Evolutionary conservation across 2,888 invertebrate species (phyloP).

Genomic region (Limnephilus lunatus): DNA sequence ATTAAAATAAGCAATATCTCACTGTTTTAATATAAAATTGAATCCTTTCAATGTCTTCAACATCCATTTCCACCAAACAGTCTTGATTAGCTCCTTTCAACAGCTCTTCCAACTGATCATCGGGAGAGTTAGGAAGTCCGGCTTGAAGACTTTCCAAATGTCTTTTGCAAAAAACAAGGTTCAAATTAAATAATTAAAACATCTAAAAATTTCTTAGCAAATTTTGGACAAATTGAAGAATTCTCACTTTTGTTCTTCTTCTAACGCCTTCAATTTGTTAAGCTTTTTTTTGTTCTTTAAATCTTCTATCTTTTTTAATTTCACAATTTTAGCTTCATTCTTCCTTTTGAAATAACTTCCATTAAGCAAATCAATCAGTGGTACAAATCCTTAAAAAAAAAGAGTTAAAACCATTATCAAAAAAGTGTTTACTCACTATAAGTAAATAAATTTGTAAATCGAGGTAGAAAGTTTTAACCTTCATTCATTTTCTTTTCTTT

Average conservation of each 20-base stretch:
- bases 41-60: conserved; percentile 77
- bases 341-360: conserved; percentile 75
- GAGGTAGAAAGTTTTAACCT: conserved; percentile 26
- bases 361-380: conserved; percentile 77
- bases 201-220: neutral
- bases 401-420: conserved; percentile 34
- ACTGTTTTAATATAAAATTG: conserved; percentile 78
- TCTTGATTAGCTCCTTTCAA: conserved; percentile 75
- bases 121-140: conserved; percentile 80
- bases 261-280: conserved; percentile 67
- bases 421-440: neutral
- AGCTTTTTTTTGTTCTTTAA: conserved; percentile 67
- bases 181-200: conserved; percentile 2
- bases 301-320: conserved; percentile 67
- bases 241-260: conserved; percentile 69
- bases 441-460: neutral
- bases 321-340: conserved; percentile 67
- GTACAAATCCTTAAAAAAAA: conserved; percentile 73
- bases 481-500: conserved; percentile 52
- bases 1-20: conserved; percentile 61
- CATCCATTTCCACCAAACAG: conserved; percentile 74
- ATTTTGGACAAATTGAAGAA: neutral
- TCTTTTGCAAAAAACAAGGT: conserved; percentile 69
- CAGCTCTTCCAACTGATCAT: conserved; percentile 79
- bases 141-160: conserved; percentile 77